Base-by-base conservation (phyloP, 2,888 invertebrate genomes). In the Rhodophaea formosa region DNA sequence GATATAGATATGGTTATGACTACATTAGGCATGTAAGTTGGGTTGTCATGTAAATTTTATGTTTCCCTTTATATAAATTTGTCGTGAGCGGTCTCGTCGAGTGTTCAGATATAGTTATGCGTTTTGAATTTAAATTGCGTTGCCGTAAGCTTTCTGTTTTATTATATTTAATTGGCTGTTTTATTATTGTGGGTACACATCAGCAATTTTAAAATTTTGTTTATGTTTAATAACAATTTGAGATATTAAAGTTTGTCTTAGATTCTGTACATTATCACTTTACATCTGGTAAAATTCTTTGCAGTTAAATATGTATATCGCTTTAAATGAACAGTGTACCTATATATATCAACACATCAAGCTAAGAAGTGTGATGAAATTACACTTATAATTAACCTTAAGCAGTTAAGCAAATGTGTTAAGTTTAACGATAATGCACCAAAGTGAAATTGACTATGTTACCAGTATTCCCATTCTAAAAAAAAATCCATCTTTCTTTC, bases 31-130 rank as follows among this genome's bases (percentile, higher is more conserved):
- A 71, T 78, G 73, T 77, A 77, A 79, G 79, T 79, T 77, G 74
- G 70, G 72, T 80, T 84, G 82, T 85, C 79, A 85, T 85, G 83
- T 83, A 79, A 82, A 82, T 82, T 78, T 79, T 73, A 79, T 78
- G 68, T 72, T 70, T 70, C 70, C 67, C 65, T 75, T 73, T 74
- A 70, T 74, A 71, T 66, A 65, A 77, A 76, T 71, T 67, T 70
- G 63, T 73, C 70, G 69, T 72, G 73, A 69, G 69, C 67, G 69
- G 69, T 72, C 68, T 70, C 72, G 65, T 68, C 67, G 57, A 35
- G 49, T 56, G 58, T 59, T 44, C 63, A 68, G 68, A 75, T 79
- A 74, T 75, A 68, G n/a, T 74, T 75, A 70, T 70, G 68, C 68
- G 63, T 66, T 71, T 70, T 59, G 77, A 78, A 79, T 77, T 58